Percentiles rank a stretch among this genome's conserved stretches.
phyloP scores from a whole-genome alignment of 2,797 vertebrate species.

The Bucorvus abyssinicus region DNA sequence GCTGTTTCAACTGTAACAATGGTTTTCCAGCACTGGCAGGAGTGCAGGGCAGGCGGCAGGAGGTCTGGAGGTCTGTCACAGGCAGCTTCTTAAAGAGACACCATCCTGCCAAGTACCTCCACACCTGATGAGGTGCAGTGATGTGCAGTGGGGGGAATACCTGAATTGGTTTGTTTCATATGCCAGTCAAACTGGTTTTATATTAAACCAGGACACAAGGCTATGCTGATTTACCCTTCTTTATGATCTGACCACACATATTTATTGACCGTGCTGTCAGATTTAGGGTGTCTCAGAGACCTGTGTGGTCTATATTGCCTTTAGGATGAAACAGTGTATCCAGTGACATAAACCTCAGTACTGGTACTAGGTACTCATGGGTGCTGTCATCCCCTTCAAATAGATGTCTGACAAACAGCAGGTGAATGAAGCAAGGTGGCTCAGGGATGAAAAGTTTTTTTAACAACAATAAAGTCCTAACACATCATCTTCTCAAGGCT shows the following conservation, averaged over 20 bases:
- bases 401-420: background rate
- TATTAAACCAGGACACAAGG: background rate
- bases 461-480: background rate
- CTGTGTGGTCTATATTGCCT: background rate
- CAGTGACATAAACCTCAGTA: background rate
- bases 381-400: background rate
- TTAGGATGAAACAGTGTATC: background rate
- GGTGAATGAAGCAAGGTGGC: background rate
- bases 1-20: too few relatives aligned
- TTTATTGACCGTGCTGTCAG: constrained; percentile 9
- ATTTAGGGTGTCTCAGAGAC: background rate
- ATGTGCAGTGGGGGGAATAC: too few relatives aligned
- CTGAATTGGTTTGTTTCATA: too few relatives aligned
- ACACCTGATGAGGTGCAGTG: too few relatives aligned
- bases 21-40: too few relatives aligned
- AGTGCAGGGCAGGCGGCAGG: too few relatives aligned
- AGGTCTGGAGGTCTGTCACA: too few relatives aligned
- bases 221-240: background rate
- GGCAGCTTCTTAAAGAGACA: too few relatives aligned
- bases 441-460: background rate
- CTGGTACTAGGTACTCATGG: background rate
- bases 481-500: background rate
- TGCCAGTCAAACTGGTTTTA: too few relatives aligned
- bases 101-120: too few relatives aligned
- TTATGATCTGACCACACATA: background rate